Conservation (phyloP, 2,797 vertebrate species). For the Notamacropus eugenii region DNA sequence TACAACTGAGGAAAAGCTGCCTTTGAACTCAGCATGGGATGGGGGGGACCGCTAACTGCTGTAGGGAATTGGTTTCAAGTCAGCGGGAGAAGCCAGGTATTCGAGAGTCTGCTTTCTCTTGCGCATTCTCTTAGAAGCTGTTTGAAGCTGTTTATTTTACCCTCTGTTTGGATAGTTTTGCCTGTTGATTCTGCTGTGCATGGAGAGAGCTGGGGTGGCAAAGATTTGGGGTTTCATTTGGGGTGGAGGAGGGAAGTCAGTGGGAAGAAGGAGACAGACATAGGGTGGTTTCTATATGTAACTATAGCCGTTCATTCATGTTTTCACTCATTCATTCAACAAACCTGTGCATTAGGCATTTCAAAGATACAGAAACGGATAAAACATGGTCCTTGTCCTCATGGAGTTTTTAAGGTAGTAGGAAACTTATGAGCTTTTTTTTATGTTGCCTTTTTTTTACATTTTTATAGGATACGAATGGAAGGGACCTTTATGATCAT, state of each 20-base stretch:
- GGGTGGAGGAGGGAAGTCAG: background rate
- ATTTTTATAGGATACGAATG: background rate
- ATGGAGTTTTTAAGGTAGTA: background rate
- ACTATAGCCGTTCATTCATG: background rate
- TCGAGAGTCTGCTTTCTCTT: background rate
- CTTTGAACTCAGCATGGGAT: conserved; percentile 86
- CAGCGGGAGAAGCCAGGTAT: conserved; percentile 80
- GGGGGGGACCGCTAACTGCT: conserved; percentile 73
- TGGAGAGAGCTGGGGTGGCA: conserved; percentile 45
- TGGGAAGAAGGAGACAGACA: background rate
- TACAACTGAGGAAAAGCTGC: conserved; percentile 69
- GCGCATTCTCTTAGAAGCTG: conserved; percentile 64
- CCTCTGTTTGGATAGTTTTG: background rate
- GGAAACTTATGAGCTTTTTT: background rate
- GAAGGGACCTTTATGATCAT: background rate
- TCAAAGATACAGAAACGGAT: background rate
- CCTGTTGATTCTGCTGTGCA: background rate
- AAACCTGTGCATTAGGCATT: background rate
- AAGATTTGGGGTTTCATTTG: background rate
- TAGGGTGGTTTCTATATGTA: background rate
- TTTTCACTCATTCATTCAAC: background rate
- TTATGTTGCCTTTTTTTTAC: background rate
- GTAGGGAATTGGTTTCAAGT: conserved; percentile 78
- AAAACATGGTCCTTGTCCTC: background rate
- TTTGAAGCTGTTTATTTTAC: conserved; percentile 75